These are phyloP conservation scores for Limnothrissa miodon DNA, from an alignment of 2,113 vertebrate genomes.

Conservation along the genomic window DNA sequence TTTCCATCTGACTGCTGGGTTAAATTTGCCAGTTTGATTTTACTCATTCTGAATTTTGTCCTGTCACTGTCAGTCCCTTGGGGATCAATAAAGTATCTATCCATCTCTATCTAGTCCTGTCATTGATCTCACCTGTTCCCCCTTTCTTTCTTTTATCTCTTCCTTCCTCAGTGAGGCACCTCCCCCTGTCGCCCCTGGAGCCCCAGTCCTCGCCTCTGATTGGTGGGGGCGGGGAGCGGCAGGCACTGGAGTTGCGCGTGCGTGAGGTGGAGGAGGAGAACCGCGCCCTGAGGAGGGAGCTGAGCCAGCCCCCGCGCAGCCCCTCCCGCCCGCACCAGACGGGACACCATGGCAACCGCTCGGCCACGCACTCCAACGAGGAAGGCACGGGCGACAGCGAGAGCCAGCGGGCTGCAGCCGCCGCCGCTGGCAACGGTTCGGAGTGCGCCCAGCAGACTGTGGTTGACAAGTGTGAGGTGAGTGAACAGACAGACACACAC, in stretches of 20 bases:
- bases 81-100: too few species aligned
- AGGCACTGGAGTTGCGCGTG: conserved; percentile 86
- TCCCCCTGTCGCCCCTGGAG: conserved; percentile 86
- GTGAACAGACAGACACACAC: conserved; percentile 7
- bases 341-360: conserved; percentile 76
- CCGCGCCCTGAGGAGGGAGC: conserved; percentile 82
- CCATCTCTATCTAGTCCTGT: too few species aligned
- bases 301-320: conserved; percentile 78
- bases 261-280: conserved; percentile 96
- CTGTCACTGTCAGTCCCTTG: neutral
- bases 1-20: neutral
- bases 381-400: conserved; percentile 91
- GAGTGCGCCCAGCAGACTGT: conserved; percentile 90
- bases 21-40: neutral
- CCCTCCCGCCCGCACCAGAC: conserved; percentile 50
- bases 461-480: conserved; percentile 98
- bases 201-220: conserved; percentile 78
- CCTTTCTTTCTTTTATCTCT: neutral
- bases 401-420: conserved; percentile 78
- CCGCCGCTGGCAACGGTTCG: conserved; percentile 80
- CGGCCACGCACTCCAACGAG: conserved; percentile 84
- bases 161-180: conserved; percentile 81
- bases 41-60: neutral
- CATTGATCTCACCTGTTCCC: neutral
- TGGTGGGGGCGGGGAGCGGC: conserved; percentile 77